These are phyloP conservation scores for Andrena dorsata DNA, from an alignment of 2,888 invertebrate genomes.

Conservation along the genomic window DNA sequence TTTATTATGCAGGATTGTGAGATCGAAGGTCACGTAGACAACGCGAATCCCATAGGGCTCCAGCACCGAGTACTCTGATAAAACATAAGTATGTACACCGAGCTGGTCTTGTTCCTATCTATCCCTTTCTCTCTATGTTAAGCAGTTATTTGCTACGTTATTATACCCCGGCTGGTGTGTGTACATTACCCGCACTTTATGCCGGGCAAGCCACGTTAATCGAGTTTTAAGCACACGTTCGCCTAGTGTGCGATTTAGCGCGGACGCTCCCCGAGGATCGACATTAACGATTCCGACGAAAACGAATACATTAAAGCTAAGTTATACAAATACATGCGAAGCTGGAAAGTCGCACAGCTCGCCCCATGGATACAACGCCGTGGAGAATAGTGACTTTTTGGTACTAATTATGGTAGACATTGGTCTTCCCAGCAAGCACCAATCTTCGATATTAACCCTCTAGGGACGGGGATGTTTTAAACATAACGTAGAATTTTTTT, in stretches of 20 bases:
- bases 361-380: background rate
- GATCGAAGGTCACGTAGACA: slow-evolving; percentile 58
- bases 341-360: background rate
- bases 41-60: slow-evolving; percentile 46
- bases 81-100: slow-evolving; percentile 63
- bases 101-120: slow-evolving; percentile 38
- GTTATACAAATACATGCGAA: slow-evolving; percentile 43
- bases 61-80: slow-evolving; percentile 57
- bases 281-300: slow-evolving; percentile 54
- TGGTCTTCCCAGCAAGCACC: no score
- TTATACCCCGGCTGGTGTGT: slow-evolving; percentile 59
- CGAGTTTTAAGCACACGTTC: slow-evolving; percentile 70
- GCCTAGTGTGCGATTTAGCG: slow-evolving; percentile 58
- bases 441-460: no score
- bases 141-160: slow-evolving; percentile 71
- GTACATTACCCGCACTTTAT: slow-evolving; percentile 68
- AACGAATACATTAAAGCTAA: slow-evolving; percentile 52
- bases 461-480: no score
- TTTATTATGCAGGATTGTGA: slow-evolving; percentile 23
- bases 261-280: slow-evolving; percentile 47
- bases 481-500: no score
- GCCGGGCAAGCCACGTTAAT: slow-evolving; percentile 65
- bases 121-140: slow-evolving; percentile 57
- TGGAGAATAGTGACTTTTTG: background rate
- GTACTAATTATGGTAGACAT: no score